Evolutionary conservation across 2,113 vertebrate genomes (phyloP).

Genomic region (Vulpes ferrilata): DNA sequence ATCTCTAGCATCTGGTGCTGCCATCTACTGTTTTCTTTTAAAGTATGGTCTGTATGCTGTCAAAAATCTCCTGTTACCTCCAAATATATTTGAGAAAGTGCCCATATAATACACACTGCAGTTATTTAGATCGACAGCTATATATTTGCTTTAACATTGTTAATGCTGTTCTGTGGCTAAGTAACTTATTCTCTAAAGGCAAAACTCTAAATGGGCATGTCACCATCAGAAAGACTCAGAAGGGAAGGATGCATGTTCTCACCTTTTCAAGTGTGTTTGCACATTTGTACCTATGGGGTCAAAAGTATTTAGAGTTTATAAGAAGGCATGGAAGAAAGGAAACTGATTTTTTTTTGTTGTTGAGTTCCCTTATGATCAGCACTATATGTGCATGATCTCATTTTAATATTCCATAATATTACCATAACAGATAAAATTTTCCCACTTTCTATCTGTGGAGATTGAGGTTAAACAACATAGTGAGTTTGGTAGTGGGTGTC

Average conservation of each 20-base stretch:
- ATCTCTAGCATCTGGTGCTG: conserved; percentile 83
- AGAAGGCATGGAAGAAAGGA: not conserved
- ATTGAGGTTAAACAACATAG: not conserved
- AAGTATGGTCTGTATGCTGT: not conserved
- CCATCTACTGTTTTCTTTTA: conserved; percentile 87
- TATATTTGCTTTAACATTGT: not conserved
- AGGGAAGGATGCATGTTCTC: not conserved
- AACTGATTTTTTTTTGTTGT: not conserved
- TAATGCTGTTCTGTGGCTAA: not conserved
- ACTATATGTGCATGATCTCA: not conserved
- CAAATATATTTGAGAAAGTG: not conserved
- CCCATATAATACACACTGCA: not conserved
- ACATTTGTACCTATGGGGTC: not conserved
- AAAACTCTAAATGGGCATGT: not conserved
- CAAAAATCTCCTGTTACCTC: not conserved
- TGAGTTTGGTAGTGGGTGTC: not conserved
- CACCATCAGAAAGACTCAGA: not conserved
- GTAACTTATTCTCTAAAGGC: not conserved
- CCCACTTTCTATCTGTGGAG: not conserved
- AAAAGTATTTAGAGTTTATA: not conserved
- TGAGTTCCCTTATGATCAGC: not conserved
- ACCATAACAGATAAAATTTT: not conserved
- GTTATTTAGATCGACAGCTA: not conserved
- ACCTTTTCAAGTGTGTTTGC: not conserved
- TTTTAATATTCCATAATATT: not conserved